A percentile compares a stretch with the other conserved stretches of the same genome.
These are phyloP conservation scores for Sarcoramphus papa DNA, from an alignment of 2,797 vertebrate genomes.

Conservation along the genomic window DNA sequence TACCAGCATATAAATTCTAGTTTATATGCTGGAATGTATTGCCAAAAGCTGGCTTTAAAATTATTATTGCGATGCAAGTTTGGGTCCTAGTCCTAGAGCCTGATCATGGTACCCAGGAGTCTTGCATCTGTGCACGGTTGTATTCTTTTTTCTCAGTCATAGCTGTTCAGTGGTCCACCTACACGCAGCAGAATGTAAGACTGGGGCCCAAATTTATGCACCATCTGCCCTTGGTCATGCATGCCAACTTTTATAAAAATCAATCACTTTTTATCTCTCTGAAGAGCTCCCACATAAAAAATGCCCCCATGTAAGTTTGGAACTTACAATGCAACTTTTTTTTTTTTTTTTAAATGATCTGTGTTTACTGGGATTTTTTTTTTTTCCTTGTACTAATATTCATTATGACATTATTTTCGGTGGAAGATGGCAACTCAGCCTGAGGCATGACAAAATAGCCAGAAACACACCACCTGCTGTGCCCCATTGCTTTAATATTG, in stretches of 20 bases:
- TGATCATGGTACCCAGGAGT: background rate
- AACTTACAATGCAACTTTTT: background rate
- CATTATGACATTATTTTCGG: background rate
- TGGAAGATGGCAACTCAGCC: constrained; percentile 32
- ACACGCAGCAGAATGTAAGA: constrained; percentile 39
- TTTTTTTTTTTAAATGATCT: background rate
- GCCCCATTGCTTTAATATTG: constrained; percentile 40
- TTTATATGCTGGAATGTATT: background rate
- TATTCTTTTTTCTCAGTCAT: constrained; percentile 22
- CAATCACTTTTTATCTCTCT: constrained; percentile 21
- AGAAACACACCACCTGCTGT: constrained; percentile 43
- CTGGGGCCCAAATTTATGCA: constrained; percentile 39
- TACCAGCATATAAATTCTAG: background rate
- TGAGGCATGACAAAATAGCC: constrained; percentile 46
- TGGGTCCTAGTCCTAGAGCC: background rate
- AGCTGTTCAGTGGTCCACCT: constrained; percentile 52
- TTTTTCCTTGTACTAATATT: background rate
- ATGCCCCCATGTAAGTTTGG: background rate
- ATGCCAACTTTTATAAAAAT: constrained; percentile 53
- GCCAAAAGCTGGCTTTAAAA: background rate
- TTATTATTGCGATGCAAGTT: background rate
- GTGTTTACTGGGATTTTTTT: background rate
- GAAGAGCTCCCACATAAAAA: constrained; percentile 1
- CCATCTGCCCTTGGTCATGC: constrained; percentile 51
- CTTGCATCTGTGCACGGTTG: background rate